phyloP scores from a whole-genome alignment of 2,797 vertebrate species.

The Thamnophis elegans region DNA sequence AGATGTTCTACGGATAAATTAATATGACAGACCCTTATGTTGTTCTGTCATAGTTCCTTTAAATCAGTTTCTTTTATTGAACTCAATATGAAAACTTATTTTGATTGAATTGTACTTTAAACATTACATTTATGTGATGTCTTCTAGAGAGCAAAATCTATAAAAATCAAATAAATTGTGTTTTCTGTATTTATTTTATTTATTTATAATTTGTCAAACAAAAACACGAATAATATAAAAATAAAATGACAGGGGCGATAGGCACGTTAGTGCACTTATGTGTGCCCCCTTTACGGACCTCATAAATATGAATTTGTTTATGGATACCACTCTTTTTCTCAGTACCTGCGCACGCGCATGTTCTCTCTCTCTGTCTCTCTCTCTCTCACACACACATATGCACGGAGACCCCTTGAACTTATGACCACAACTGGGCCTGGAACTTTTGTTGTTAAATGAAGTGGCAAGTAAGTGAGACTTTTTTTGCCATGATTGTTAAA shows the following conservation, averaged over 20 bases:
- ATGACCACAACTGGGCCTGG: neutral
- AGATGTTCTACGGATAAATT: neutral
- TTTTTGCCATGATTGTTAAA: neutral
- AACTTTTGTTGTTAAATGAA: neutral
- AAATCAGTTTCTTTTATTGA: neutral
- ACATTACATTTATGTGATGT: neutral
- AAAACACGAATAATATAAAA: too few species aligned
- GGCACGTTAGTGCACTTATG: too few species aligned
- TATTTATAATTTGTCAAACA: too few species aligned
- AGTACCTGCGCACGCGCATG: too few species aligned
- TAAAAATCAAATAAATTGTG: neutral
- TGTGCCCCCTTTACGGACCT: too few species aligned
- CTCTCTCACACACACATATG: too few species aligned
- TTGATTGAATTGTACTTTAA: conserved; percentile 1
- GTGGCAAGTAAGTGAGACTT: neutral
- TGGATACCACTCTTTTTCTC: neutral
- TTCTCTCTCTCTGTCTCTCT: too few species aligned
- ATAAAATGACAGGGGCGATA: too few species aligned
- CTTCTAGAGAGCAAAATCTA: accelerated
- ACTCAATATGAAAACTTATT: accelerated
- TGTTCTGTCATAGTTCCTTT: conserved; percentile 20
- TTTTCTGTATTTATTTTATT: neutral
- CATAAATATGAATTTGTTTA: too few species aligned
- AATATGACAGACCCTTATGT: neutral
- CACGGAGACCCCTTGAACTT: neutral